Evolutionary conservation across 2,797 vertebrate species (phyloP), one percentile per base, ranked within the genome.

Genomic region (Manis pentadactyla): DNA sequence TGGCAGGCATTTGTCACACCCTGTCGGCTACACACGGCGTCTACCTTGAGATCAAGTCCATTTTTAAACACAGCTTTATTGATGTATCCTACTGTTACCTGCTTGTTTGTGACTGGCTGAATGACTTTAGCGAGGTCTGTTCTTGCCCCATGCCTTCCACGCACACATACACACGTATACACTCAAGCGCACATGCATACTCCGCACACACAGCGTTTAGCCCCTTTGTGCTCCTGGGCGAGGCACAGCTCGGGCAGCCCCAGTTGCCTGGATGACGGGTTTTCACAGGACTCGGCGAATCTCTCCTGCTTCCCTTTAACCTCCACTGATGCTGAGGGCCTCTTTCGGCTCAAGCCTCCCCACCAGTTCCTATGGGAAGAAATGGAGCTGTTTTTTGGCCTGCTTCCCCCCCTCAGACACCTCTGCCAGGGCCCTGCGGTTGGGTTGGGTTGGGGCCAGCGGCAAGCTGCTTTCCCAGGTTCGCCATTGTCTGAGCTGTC

Each of bases 311-410:
- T 37, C 2, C 53, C 53, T 37, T 37, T 23, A 27, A 1, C 23
- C 39, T 3, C 39, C 12, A 7, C 2, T 1, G 0, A 3, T 37
- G n/a, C 1, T 19, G 77, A 37, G 39, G 15, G 8, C 12, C 4
- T 3, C 25, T 18, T 37, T 2, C 27, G 7, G 39, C 46, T 14
- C 3, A 31, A 71, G 21, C 17, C 7, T 42, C 51, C 34, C 64
- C 5, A 2, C 31, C 12, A 5, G 39, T 61, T n/a, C 7, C 42
- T 55, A 29, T 42, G 34, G 39, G 31, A 59, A 61, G 53, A 61
- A 46, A 51, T 2, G 63, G 23, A 51, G n/a, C 84, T 57, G 12
- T 23, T 31, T 2, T 5, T 19, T 8, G 4, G 29, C 19, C 74
- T 55, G 46, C 8, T 4, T 23, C 46, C 69, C 42, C 31, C 8